phyloP scores from a whole-genome alignment of 2,888 invertebrate species.

The Pimpla rufipes region DNA sequence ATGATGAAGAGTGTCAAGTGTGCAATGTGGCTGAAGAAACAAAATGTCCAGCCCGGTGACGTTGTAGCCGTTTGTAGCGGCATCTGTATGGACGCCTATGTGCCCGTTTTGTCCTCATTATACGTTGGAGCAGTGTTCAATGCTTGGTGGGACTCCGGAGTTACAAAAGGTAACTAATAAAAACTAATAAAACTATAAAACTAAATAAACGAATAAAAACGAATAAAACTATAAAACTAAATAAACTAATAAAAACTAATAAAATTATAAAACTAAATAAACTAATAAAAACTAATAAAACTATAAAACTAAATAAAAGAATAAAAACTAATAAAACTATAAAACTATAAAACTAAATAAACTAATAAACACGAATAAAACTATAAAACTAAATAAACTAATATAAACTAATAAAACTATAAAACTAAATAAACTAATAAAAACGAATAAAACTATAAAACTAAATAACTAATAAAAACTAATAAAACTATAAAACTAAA shows the following conservation, averaged over 20 bases:
- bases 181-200: background rate
- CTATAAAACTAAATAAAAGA: too few relatives aligned
- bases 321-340: too few relatives aligned
- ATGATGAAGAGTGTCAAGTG: slow-evolving; percentile 44
- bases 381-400: too few relatives aligned
- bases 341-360: too few relatives aligned
- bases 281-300: background rate
- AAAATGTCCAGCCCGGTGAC: background rate
- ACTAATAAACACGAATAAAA: too few relatives aligned
- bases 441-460: too few relatives aligned
- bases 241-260: background rate
- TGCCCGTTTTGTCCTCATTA: slow-evolving; percentile 75
- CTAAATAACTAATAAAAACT: too few relatives aligned
- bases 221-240: too few relatives aligned
- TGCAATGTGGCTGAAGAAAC: slow-evolving; percentile 47
- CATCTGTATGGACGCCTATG: slow-evolving; percentile 73
- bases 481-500: too few relatives aligned
- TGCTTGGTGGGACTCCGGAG: slow-evolving; percentile 4
- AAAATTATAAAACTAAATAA: too few relatives aligned
- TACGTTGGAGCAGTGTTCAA: slow-evolving; percentile 73
- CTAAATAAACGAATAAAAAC: background rate
- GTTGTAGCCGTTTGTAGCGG: background rate
- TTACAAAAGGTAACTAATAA: slow-evolving; percentile 9
- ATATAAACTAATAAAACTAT: too few relatives aligned
- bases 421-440: too few relatives aligned